Evolutionary conservation across 1,140 invertebrate genomes (phyloP), one percentile per base, ranked within the genome.

Genomic region (Eueides isabella): DNA sequence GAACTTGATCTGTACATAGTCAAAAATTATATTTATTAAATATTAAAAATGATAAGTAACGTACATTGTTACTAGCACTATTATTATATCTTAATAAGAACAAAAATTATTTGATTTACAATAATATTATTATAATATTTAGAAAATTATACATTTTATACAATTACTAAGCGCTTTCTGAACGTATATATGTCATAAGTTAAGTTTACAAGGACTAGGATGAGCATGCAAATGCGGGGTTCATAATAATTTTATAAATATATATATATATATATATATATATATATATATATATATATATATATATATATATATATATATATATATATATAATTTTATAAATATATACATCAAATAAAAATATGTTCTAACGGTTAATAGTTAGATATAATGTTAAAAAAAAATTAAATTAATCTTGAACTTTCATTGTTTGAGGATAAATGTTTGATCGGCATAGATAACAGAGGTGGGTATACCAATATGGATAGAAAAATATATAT

Each of bases 151-250:
- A 16, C 5, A 38, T 38, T 38, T 14, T 38, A 38, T 5, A 38
- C 16, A 38, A 38, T 5, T 38, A 35, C 44, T 29, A 23, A 28
- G 6, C 14, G 23, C 31, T 29, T 31, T 33, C 2, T 55, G 23
- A 55, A 55, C 9, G 19, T 23, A 55, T 26, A 55, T 12, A 7
- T 55, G 23, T 26, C 11, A 26, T 55, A 55, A 55, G 48, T 55
- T 55, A 12, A 55, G 48, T 23, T 55, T 55, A 55, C 23, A 55
- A 26, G 48, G 48, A 55, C 48, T 55, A 55, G 48, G 48, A 48
- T 48, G 41, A 55, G 48, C 48, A 12, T 55, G 19, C 48, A 55
- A 55, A 55, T 55, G 48, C 48, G 19, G 48, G 48, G 7, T 55
- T 55, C 11, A 26, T 11, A 55, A 55, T 5, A 31, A 31, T n/a